Evolutionary conservation across 2,888 invertebrate species (phyloP), one percentile per base, ranked within the genome.

Genomic region (Antheraea yamamai): DNA sequence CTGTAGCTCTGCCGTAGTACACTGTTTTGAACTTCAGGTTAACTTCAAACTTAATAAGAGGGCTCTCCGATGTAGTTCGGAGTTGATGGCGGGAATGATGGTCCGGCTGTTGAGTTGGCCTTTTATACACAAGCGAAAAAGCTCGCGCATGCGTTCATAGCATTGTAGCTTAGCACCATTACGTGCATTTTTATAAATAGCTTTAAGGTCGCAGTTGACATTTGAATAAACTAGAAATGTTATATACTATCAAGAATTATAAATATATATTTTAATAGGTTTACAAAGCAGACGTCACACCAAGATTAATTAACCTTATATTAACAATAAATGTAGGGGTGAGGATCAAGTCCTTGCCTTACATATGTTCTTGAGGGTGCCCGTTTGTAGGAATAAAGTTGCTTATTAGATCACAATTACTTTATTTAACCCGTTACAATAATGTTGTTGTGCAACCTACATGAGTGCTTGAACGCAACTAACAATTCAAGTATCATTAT

Each of bases 61-160:
- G 78, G 79, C 78, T 76, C 73, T 74, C 39, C 72, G 8, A 26
- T 76, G 77, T 78, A 78, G 78, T 76, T 79, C 75, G 75, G 79
- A 78, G 78, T 75, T 81, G 84, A 84, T 87, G 86, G 87, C 88
- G 89, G 90, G 89, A 93, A 92, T 94, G 93, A 78, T 85, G 78
- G 73, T 78, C 77, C 74, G 78, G 61, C 74, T 78, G 80, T 76
- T 76, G 76, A 74, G 78, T 75, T 78, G 75, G 81, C 82, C 89
- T 92, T 94, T 88, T 94, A 94, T 92, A 93, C 81, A 76, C 75
- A 79, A 77, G 76, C 68, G 70, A 76, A 64, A 75, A 71, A 74
- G 20, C 51, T 66, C 77, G 81, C 92, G 92, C 94, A 90, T 89
- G 94, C 93, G 92, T 79, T 73, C 39, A 73, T 74, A 61, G 79